A percentile compares a stretch with the other conserved stretches of the same genome.
These are phyloP conservation scores for Hyaena hyaena DNA, from an alignment of 2,113 vertebrate genomes.

Conservation along the genomic window DNA sequence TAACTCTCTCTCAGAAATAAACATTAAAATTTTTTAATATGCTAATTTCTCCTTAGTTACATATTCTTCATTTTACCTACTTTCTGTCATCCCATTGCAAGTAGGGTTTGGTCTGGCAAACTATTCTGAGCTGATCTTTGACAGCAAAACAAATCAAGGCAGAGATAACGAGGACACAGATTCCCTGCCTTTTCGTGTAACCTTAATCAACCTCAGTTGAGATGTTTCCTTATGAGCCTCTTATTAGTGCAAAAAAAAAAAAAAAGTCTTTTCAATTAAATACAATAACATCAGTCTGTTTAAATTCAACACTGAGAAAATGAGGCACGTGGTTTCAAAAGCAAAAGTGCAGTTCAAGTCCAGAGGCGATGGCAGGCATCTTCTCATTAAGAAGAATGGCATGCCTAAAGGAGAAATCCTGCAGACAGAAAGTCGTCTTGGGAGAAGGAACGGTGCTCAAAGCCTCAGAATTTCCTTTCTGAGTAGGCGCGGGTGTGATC, in stretches of 20 bases:
- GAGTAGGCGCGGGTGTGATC: background rate
- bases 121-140: constrained; percentile 51
- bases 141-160: constrained; percentile 56
- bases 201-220: constrained; percentile 14
- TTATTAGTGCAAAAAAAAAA: background rate
- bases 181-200: background rate
- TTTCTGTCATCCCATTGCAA: background rate
- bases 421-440: background rate
- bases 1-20: no score
- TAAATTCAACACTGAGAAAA: constrained; percentile 46
- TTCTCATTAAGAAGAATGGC: constrained; percentile 29
- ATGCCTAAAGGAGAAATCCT: background rate
- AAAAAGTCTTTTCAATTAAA: constrained; percentile 40
- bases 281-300: constrained; percentile 31
- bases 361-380: background rate
- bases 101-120: constrained; percentile 18
- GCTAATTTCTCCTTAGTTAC: constrained; percentile 36
- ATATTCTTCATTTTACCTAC: constrained; percentile 35
- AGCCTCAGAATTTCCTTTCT: background rate
- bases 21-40: background rate
- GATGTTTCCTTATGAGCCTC: background rate
- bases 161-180: constrained; percentile 57
- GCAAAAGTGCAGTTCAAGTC: constrained; percentile 30
- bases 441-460: background rate
- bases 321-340: constrained; percentile 1